Conservation (phyloP, 2,797 vertebrate species). For the Alectoris magna region DNA sequence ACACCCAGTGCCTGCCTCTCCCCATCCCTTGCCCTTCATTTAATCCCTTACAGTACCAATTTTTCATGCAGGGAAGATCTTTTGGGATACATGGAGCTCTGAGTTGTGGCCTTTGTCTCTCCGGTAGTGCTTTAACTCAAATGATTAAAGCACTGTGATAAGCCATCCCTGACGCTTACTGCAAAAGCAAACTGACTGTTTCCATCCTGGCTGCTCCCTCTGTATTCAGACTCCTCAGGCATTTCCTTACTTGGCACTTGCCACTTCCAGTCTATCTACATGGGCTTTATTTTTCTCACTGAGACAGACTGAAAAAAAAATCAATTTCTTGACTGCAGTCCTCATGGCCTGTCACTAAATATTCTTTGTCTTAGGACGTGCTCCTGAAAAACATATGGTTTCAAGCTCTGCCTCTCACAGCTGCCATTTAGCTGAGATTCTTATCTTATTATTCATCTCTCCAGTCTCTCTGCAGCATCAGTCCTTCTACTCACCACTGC, state of each 20-base stretch:
- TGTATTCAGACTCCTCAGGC: conserved; percentile 7
- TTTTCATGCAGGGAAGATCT: not conserved
- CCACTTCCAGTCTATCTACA: conserved; percentile 1
- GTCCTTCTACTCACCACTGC: not conserved
- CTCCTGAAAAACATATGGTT: conserved; percentile 13
- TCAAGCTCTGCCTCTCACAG: not conserved
- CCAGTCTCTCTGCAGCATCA: not conserved
- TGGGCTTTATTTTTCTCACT: not conserved
- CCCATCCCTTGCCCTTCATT: not conserved
- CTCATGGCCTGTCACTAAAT: conserved; percentile 32
- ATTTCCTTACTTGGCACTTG: not conserved
- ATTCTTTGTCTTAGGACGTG: not conserved
- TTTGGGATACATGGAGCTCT: not conserved
- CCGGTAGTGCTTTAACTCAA: not conserved
- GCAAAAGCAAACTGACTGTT: not conserved
- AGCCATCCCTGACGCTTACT: not conserved
- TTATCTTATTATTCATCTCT: conserved; percentile 8
- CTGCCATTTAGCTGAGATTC: conserved; percentile 29
- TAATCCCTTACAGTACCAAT: not conserved
- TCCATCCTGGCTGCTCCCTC: conserved; percentile 6
- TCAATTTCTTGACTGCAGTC: not conserved
- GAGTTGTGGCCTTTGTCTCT: not conserved
- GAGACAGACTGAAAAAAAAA: conserved; percentile 21
- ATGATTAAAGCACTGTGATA: not conserved
- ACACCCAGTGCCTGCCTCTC: not conserved